Conservation (phyloP, 2,797 vertebrate genomes). For the Fratercula arctica region DNA sequence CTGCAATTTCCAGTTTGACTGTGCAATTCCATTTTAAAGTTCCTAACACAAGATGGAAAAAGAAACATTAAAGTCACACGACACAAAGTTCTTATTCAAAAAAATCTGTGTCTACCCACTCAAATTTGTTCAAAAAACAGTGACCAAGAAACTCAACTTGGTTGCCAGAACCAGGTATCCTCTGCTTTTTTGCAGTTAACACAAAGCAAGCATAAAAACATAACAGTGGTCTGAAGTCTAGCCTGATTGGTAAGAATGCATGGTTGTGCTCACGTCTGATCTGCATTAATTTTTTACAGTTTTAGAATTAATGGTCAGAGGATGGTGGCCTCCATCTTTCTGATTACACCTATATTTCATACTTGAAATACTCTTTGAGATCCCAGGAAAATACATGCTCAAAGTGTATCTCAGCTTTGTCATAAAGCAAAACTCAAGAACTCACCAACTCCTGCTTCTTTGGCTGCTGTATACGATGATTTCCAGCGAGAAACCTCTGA, state of each 20-base stretch:
- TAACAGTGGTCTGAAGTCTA: neutral
- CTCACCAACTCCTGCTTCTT: neutral
- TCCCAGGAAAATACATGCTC: neutral
- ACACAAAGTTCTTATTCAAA: neutral
- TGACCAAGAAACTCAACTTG: neutral
- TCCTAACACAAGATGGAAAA: neutral
- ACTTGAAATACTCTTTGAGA: neutral
- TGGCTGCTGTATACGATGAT: neutral
- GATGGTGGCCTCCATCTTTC: neutral
- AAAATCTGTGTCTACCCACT: neutral
- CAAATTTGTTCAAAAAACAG: neutral
- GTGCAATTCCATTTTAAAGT: neutral
- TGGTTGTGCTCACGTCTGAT: neutral
- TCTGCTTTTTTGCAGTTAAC: neutral
- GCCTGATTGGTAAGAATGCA: neutral
- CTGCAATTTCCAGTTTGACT: neutral
- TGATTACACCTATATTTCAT: neutral
- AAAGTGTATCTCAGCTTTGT: neutral
- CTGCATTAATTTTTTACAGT: neutral
- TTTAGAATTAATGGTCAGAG: neutral
- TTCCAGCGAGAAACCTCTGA: neutral
- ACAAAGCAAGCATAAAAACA: neutral
- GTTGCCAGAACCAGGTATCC: neutral
- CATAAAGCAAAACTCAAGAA: neutral
- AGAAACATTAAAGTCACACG: neutral